Conservation (phyloP, 1,140 invertebrate species). For the Oreohelix idahoensis region DNA sequence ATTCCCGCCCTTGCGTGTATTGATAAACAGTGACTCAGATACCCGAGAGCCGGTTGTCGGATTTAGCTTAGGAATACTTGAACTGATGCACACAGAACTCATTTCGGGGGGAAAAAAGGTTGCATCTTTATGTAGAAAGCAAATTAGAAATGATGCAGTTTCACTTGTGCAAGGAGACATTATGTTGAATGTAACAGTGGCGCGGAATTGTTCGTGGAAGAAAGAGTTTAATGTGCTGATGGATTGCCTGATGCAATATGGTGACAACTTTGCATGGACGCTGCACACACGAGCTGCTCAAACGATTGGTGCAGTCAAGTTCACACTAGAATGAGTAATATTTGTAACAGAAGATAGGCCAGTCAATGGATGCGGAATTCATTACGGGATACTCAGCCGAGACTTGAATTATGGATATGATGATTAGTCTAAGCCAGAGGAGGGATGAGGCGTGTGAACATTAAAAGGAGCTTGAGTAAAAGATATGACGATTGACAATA, state of each 20-base stretch:
- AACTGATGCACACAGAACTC: background rate
- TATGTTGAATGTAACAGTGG: background rate
- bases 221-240: background rate
- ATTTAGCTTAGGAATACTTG: background rate
- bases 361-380: background rate
- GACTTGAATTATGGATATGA: background rate
- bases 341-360: background rate
- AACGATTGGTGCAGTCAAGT: background rate
- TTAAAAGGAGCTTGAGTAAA: no score
- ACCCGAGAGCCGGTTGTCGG: background rate
- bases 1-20: background rate
- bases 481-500: no score
- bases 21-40: constrained; percentile 10
- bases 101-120: no score
- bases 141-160: background rate
- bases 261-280: background rate
- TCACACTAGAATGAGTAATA: background rate
- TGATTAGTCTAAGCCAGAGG: background rate
- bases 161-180: background rate
- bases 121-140: background rate
- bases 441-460: background rate
- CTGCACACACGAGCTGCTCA: background rate
- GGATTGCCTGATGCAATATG: background rate
- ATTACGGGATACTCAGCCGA: background rate
- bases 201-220: background rate